Base-by-base conservation (phyloP, 2,113 vertebrate genomes). In the Nymphicus hollandicus region DNA sequence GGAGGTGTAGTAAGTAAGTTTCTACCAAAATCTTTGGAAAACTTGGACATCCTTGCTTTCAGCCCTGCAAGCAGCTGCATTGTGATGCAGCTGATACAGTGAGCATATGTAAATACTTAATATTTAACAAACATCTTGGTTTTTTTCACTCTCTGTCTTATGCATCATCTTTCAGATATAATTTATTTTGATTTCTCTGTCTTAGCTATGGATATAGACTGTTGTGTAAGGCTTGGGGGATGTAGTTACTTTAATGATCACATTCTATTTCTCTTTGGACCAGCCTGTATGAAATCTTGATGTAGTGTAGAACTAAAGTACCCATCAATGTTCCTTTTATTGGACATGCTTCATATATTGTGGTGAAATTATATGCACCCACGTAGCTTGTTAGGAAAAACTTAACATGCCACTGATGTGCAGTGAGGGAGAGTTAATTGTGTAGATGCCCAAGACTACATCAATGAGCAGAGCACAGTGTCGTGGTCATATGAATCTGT, bases 281-380 rank as follows among this genome's bases (percentile, higher is more conserved):
- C 90, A 88, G 82, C 66, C 85, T 96, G 46, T 94, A 88, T 96
- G 93, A 98, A 97, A 97, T 93, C 90, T 94, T 96, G 94, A 94
- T 90, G 95, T 93, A 96, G 80, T 96, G 91, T 92, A 92, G 95
- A 97, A 91, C 91, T 96, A 86, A 98, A 98, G 93, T 97, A 95
- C 91, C 94, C 94, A 96, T 96, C 97, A 97, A 82, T 96, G 96
- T 93, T 97, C 83, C 91, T 97, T 97, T 98, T 98, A 96, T 97
- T 97, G 97, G 96, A 96, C 89, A 96, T 97, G 96, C 96, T 98
- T 98, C 94, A 97, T 98, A 96, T 97, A 97, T 90, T 95, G 95
- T 95, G 94, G 97, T 97, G 95, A 97, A 97, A 96, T 97, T 97
- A 95, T 96, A 94, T 95, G 91, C 91, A 95, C 94, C 74, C 78